Evolutionary conservation across 2,113 vertebrate genomes (phyloP), one percentile per base, ranked within the genome.

Genomic region (Onychorhynchus coronatus): DNA sequence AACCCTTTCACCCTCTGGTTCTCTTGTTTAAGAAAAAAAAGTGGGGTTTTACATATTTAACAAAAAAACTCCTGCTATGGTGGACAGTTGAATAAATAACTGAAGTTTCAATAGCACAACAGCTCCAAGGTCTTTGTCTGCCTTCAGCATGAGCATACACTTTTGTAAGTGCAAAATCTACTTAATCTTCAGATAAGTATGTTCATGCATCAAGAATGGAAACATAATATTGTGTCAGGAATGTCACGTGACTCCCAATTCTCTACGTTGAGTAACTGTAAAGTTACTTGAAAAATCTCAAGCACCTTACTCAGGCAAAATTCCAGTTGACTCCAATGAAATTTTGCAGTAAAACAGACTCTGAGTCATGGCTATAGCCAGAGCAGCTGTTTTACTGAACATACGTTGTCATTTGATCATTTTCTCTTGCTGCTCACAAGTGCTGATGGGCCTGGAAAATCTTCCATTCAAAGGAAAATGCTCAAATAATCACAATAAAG

Each of bases 1-100:
- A 96, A 96, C 97, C 97, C 97, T 97, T 97, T 97, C 95, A 89
- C 96, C 97, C 97, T 96, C 73, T 93, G 79, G 63, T 94, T 94
- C 94, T 94, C 91, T 96, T 96, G 95, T 96, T 94, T 92, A 88
- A 95, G 73, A 11, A 75, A 95, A 91, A 79, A 80, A 72, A 67
- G 39, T 23, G 49, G 81, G 58, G 91, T 95, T 88, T 96, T 94
- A 91, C 86, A 94, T 95, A 93, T 97, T 97, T 91, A 92, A 79
- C 66, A 85, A 82, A 95, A 93, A 91, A 95, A 91, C 46, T 95
- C 92, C 92, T 88, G 89, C 61, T 85, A 82, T 86, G 77, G 95
- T 87, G 94, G 94, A 90, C 87, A 90, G 85, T 97, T 89, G 92
- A 91, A 93, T 92, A 95, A 96, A 97, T 91, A 96, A 65, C 72